These are phyloP conservation scores for Camponotus vicinus DNA, from an alignment of 1,140 invertebrate species.

Conservation along the genomic window DNA sequence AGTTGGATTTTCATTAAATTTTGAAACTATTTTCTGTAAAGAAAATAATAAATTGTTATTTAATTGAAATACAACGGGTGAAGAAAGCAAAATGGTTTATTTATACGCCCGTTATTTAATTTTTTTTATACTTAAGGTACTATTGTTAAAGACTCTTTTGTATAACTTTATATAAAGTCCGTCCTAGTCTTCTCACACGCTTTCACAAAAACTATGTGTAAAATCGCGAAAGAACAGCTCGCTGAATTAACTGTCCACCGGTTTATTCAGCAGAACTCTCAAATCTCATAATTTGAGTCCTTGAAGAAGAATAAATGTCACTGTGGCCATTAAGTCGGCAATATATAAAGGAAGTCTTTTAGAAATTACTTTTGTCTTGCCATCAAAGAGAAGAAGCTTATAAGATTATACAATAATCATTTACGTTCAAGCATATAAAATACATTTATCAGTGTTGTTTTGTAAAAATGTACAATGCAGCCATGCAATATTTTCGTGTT, in stretches of 20 bases:
- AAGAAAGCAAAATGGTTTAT: background rate
- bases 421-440: background rate
- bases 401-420: background rate
- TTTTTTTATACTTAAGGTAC: constrained; percentile 3
- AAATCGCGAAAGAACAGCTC: background rate
- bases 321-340: constrained; percentile 11
- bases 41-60: background rate
- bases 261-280: constrained; percentile 17
- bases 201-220: constrained; percentile 20
- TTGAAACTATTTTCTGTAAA: background rate
- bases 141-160: background rate
- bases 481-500: background rate
- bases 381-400: background rate
- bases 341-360: constrained; percentile 30
- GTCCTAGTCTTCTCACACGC: background rate
- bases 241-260: constrained; percentile 2
- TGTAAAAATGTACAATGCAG: background rate
- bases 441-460: constrained; percentile 1
- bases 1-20: background rate
- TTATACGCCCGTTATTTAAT: background rate
- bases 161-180: background rate
- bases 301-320: constrained; percentile 20
- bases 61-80: background rate
- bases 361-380: constrained; percentile 13
- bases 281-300: constrained; percentile 33